phyloP scores from a whole-genome alignment of 2,797 vertebrate genomes.

The Masticophis lateralis region DNA sequence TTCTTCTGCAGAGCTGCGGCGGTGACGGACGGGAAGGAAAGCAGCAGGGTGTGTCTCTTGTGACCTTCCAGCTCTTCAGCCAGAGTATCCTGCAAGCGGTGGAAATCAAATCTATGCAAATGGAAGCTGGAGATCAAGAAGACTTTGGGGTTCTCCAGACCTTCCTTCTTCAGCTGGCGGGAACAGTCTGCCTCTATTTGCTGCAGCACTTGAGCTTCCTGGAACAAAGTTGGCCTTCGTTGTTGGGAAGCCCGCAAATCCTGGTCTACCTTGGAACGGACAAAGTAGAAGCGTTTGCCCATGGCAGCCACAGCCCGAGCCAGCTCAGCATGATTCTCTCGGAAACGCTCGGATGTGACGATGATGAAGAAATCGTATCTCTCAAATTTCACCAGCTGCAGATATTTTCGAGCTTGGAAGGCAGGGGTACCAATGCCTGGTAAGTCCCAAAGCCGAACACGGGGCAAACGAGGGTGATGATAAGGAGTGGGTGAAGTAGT shows the following conservation, averaged over 20 bases:
- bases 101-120: conserved; percentile 66
- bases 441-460: conserved; percentile 77
- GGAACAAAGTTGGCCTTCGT: conserved; percentile 51
- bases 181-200: conserved; percentile 62
- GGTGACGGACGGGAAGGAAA: conserved; percentile 61
- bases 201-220: conserved; percentile 33
- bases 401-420: conserved; percentile 70
- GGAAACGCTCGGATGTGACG: conserved; percentile 64
- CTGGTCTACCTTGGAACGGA: conserved; percentile 75
- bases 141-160: conserved; percentile 54
- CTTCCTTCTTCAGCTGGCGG: conserved; percentile 42
- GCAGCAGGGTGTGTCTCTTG: conserved; percentile 66
- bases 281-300: conserved; percentile 75
- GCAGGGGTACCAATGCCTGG: conserved; percentile 70
- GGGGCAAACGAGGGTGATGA: conserved; percentile 65
- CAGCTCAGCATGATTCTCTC: conserved; percentile 67
- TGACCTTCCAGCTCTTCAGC: conserved; percentile 70
- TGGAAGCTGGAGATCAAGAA: conserved; percentile 70
- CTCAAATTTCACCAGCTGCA: conserved; percentile 67
- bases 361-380: conserved; percentile 77
- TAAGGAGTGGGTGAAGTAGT: conserved; percentile 60
- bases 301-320: conserved; percentile 69
- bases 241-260: conserved; percentile 49
- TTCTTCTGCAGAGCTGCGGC: conserved; percentile 62
- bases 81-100: conserved; percentile 65